A percentile compares a stretch with the other conserved stretches of the same genome.
phyloP scores from a whole-genome alignment of 2,888 invertebrate species.

The Masnerella sp. region DNA sequence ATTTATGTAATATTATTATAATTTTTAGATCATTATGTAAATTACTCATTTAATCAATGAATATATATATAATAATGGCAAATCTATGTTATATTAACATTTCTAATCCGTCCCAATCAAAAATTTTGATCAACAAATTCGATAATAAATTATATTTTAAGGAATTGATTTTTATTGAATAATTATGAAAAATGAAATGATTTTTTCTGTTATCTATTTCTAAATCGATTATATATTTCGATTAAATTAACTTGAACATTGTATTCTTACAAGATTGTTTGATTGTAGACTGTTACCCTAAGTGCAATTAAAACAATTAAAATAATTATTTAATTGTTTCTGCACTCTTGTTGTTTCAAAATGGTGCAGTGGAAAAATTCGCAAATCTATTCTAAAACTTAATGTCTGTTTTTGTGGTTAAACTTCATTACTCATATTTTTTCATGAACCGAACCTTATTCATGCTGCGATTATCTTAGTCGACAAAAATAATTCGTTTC shows the following conservation, averaged over 20 bases:
- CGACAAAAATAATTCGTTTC: constrained; percentile 16
- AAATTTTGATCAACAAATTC: not conserved
- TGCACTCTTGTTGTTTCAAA: not conserved
- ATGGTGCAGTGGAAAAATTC: constrained; percentile 9
- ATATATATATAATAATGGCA: too few species aligned
- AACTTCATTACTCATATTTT: constrained; percentile 8
- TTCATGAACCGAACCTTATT: not conserved
- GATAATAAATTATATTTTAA: not conserved
- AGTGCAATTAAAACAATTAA: not conserved
- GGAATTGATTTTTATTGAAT: too few species aligned
- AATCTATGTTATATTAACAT: too few species aligned
- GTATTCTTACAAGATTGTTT: not conserved
- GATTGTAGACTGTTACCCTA: not conserved
- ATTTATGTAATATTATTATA: too few species aligned
- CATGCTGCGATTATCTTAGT: not conserved
- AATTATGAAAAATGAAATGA: too few species aligned
- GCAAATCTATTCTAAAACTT: not conserved
- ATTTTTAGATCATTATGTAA: too few species aligned
- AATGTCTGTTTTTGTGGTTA: not conserved
- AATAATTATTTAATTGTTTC: not conserved
- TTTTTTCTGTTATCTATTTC: too few species aligned
- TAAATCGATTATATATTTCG: too few species aligned
- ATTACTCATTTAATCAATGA: too few species aligned
- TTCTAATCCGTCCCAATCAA: too few species aligned
- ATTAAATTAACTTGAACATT: too few species aligned